phyloP scores from a whole-genome alignment of 2,888 invertebrate species.

The Xestia sexstrigata region DNA sequence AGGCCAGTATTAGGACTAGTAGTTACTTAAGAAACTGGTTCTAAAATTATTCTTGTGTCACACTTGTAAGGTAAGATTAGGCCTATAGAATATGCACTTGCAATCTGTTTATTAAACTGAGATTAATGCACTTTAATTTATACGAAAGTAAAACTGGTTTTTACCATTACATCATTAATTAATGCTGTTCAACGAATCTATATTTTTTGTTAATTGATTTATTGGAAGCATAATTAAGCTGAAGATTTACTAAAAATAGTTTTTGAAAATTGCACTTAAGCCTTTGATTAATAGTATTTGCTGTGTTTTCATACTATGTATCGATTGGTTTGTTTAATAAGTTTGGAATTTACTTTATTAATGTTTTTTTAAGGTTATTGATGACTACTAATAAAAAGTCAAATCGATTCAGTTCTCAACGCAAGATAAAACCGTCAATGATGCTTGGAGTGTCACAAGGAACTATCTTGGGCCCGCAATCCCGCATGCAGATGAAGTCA shows the following conservation, averaged over 20 bases:
- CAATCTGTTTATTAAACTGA: slow-evolving; percentile 31
- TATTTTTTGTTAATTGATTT: slow-evolving; percentile 9
- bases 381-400: not conserved
- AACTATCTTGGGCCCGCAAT: not conserved
- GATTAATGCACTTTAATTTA: slow-evolving; percentile 26
- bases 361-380: not conserved
- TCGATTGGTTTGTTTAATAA: not conserved
- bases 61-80: slow-evolving; percentile 22
- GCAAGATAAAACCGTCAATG: not conserved
- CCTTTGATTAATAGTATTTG: not conserved
- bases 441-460: slow-evolving; percentile 1
- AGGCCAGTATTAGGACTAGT: slow-evolving; percentile 54
- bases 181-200: not conserved
- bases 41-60: slow-evolving; percentile 53
- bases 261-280: slow-evolving; percentile 10
- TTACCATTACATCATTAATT: not conserved
- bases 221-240: not conserved
- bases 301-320: not conserved
- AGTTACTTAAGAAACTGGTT: slow-evolving; percentile 53
- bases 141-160: slow-evolving; percentile 11
- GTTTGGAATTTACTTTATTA: not conserved
- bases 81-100: slow-evolving; percentile 41
- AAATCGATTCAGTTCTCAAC: not conserved
- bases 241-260: not conserved
- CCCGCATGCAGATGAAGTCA: not conserved